phyloP scores from a whole-genome alignment of 2,888 invertebrate species.

The Globia sparganii region DNA sequence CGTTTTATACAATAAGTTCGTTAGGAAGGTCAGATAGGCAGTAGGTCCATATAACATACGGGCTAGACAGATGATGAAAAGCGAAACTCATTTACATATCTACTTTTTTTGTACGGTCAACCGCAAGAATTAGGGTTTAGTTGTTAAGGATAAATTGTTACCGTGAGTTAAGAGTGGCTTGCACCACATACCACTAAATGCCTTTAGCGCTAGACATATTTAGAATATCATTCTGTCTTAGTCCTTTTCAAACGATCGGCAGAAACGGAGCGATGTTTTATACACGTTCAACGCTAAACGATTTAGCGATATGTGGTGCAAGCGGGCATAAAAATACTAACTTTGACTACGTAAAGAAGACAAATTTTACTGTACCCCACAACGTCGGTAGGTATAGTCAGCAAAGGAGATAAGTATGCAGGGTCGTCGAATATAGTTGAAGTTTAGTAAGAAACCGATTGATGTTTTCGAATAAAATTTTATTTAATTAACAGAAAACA shows the following conservation, averaged over 20 bases:
- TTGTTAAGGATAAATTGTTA: neutral
- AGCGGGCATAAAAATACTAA: neutral
- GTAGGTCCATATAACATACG: neutral
- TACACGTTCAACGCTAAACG: neutral
- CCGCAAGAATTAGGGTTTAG: neutral
- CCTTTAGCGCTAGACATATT: neutral
- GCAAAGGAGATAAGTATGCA: no score
- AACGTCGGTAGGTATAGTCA: no score
- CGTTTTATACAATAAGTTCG: neutral
- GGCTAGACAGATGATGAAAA: no score
- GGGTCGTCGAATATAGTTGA: no score
- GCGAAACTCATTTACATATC: neutral
- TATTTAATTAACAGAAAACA: no score
- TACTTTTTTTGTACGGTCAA: neutral
- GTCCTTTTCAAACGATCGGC: neutral
- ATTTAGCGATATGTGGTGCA: neutral
- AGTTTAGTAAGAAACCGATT: no score
- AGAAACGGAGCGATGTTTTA: neutral
- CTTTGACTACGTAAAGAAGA: neutral
- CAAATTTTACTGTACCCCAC: no score
- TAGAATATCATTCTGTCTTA: neutral
- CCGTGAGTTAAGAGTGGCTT: neutral
- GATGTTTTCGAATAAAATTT: no score
- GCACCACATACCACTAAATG: neutral
- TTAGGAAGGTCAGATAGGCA: neutral